Evolutionary conservation across 35 echinoderm and acorn worm genomes (phyloP).

Genomic region (Lytechinus pictus): DNA sequence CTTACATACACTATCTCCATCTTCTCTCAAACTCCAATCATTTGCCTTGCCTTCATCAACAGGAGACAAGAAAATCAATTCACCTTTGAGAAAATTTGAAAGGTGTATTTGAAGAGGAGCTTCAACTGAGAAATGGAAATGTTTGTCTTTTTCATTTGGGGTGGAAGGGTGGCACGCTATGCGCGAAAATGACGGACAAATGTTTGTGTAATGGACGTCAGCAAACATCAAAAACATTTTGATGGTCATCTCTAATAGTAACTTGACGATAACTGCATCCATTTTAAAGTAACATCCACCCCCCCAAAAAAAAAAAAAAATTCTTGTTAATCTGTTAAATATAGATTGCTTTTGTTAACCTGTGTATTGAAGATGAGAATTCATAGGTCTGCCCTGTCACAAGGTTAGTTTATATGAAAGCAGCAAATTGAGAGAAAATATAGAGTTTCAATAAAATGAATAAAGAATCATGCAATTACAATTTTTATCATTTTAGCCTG

Average conservation of each 20-base stretch:
- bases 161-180: not conserved
- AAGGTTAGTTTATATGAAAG: no score
- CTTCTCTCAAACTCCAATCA: not conserved
- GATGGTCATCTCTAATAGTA: not conserved
- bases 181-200: conserved; percentile 49
- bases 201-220: conserved; percentile 25
- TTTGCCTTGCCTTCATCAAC: not conserved
- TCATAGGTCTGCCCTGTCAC: no score
- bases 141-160: conserved; percentile 40
- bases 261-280: not conserved
- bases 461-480: no score
- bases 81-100: conserved; percentile 17
- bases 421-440: no score
- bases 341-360: not conserved
- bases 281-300: not conserved
- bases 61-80: conserved; percentile 29
- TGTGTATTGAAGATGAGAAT: not conserved
- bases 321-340: not conserved
- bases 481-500: no score
- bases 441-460: no score
- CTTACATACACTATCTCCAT: not conserved
- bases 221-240: conserved; percentile 46
- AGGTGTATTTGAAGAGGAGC: conserved; percentile 39
- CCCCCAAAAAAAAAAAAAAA: not conserved
- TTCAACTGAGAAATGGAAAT: conserved; percentile 32